Percentiles rank a stretch among this genome's conserved stretches.
Evolutionary conservation across 2,797 vertebrate species (phyloP).

Genomic region (Simalia tracyae): DNA sequence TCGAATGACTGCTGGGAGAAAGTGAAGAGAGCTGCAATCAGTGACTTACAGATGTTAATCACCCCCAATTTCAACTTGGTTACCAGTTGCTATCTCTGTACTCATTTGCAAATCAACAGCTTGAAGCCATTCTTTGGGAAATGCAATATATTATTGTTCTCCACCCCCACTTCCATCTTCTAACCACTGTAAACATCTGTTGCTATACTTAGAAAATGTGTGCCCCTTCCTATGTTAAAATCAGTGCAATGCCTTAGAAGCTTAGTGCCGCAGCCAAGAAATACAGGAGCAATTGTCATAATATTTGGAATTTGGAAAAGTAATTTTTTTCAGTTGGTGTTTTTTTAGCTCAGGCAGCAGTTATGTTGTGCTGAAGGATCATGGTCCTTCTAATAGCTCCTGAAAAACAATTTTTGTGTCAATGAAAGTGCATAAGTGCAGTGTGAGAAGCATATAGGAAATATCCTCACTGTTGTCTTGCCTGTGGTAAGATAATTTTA

Average conservation of each 20-base stretch:
- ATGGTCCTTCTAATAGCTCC: background rate
- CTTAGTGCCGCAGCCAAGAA: background rate
- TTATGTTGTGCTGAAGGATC: background rate
- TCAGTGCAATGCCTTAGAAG: too few relatives aligned
- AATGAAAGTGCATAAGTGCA: too few relatives aligned
- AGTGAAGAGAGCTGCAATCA: background rate
- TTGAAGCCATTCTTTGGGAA: background rate
- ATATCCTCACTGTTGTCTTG: background rate
- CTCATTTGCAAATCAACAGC: background rate
- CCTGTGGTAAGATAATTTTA: background rate
- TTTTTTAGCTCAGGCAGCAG: rapidly evolving
- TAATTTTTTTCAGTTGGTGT: conserved; percentile 19
- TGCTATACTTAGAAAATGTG: too few relatives aligned
- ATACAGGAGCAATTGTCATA: background rate
- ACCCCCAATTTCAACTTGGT: background rate
- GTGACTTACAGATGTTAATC: background rate
- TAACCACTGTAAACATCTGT: too few relatives aligned
- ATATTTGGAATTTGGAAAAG: conserved; percentile 6
- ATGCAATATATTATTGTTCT: too few relatives aligned
- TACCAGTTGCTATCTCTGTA: background rate
- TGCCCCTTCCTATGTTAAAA: too few relatives aligned
- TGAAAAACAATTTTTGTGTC: background rate
- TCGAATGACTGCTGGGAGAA: background rate
- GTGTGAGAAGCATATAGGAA: background rate
- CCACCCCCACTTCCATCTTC: too few relatives aligned